Evolutionary conservation across 1,140 invertebrate genomes (phyloP), one percentile per base, ranked within the genome.

Genomic region (Schlechtendalia chinensis): DNA sequence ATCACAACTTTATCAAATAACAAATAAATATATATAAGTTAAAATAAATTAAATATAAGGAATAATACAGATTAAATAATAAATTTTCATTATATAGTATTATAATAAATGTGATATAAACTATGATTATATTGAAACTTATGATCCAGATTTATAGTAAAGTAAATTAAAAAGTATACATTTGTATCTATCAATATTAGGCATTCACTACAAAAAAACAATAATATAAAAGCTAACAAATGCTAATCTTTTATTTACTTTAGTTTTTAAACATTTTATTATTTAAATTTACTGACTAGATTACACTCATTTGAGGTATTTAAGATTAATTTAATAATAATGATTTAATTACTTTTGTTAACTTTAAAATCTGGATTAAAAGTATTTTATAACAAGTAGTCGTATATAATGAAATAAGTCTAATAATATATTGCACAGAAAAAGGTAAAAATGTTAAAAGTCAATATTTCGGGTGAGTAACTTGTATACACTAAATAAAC

Each of bases 51-150:
- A 54, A 53, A 54, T 54, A 72, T 32, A 71, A 71, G 24, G 16
- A 72, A 72, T 72, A 72, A 72, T 47, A 53, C 47, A 71, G 16
- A 53, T 71, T 50, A 27, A 53, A 53, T n/a, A 72, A 72, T 24
- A 0, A 50, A 24, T 69, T 24, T 1, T 24, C 39, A n/a, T 47
- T 47, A 27, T 54, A 54, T 14, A 29, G 14, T 72, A 53, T 1
- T 5, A 72, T 53, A 72, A 54, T 72, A 72, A 63, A 14, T 72
- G 27, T 72, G 22, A 71, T 71, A 71, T 54, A 29, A 54, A 53
- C 0, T 54, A n/a, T 72, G 24, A 54, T 53, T 72, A 54, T 6
- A 72, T 29, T 54, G 29, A 53, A 53, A 72, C 50, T 53, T 72
- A 0, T 12, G 54, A 54, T 53, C 47, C 67, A 71, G 47, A 69